These are phyloP conservation scores for Anoplius nigerrimus DNA, from an alignment of 2,888 invertebrate genomes.

Conservation along the genomic window DNA sequence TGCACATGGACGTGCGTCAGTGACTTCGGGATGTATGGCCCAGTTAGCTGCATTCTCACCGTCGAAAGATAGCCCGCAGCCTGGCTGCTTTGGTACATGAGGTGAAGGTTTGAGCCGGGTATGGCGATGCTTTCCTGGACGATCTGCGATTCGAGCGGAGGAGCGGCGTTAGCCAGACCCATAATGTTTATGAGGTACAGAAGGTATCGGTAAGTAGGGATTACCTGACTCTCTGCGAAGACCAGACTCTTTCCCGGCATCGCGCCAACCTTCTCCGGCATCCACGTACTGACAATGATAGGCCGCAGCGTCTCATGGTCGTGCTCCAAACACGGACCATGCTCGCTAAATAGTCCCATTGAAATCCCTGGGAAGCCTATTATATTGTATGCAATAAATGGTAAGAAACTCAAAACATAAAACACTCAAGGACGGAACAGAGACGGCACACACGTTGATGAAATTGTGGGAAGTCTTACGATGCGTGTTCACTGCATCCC, in stretches of 20 bases:
- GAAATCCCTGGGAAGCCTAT: constrained; percentile 79
- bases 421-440: constrained; percentile 67
- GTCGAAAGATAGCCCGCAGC: constrained; percentile 96
- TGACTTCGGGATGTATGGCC: constrained; percentile 85
- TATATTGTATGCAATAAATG: constrained; percentile 60
- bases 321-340: constrained; percentile 87
- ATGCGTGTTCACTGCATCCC: background rate
- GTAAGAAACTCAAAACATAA: constrained; percentile 56
- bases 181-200: too few relatives aligned
- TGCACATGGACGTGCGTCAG: constrained; percentile 93
- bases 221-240: constrained; percentile 93
- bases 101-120: constrained; percentile 93
- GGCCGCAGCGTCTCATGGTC: constrained; percentile 91
- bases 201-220: background rate
- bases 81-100: constrained; percentile 97
- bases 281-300: constrained; percentile 92
- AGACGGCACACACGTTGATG: constrained; percentile 60
- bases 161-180: too few relatives aligned
- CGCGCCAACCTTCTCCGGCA: constrained; percentile 91
- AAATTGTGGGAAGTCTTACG: background rate
- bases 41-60: constrained; percentile 92
- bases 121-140: constrained; percentile 97
- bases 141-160: constrained; percentile 78
- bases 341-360: constrained; percentile 76
- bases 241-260: constrained; percentile 88